Conservation (phyloP, 2,888 invertebrate genomes). For the Hyppa rectilinea region DNA sequence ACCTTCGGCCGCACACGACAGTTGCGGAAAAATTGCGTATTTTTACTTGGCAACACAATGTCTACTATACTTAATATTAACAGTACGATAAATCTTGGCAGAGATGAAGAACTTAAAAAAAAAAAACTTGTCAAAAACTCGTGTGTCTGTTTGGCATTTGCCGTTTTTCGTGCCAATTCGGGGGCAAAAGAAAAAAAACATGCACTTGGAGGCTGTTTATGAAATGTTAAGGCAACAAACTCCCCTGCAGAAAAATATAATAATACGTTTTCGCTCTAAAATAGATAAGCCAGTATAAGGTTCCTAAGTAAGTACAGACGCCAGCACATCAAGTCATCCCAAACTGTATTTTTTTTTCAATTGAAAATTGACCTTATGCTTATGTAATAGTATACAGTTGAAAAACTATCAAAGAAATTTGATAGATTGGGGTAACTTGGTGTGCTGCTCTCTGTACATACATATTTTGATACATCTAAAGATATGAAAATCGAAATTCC, state of each 20-base stretch:
- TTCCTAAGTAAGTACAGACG: background rate
- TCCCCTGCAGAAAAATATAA: background rate
- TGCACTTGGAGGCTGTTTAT: background rate
- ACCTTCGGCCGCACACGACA: background rate
- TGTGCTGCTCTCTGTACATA: no score
- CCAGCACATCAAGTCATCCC: no score
- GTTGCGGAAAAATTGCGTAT: background rate
- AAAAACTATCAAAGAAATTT: no score
- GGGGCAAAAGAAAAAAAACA: background rate
- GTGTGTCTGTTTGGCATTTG: background rate
- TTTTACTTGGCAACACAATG: constrained; percentile 3
- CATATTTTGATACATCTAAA: background rate
- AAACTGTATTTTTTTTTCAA: no score
- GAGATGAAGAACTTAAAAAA: background rate
- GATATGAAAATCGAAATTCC: background rate
- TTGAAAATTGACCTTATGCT: no score
- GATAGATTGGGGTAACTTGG: no score
- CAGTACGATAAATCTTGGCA: constrained; percentile 38
- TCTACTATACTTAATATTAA: background rate
- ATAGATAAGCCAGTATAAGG: background rate
- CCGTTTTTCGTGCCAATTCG: constrained; percentile 5
- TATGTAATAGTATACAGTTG: no score
- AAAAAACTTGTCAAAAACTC: background rate
- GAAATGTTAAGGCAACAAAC: background rate
- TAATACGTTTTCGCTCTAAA: background rate